Conservation (phyloP, 2,797 vertebrate species). For the Cossypha heuglini region DNA sequence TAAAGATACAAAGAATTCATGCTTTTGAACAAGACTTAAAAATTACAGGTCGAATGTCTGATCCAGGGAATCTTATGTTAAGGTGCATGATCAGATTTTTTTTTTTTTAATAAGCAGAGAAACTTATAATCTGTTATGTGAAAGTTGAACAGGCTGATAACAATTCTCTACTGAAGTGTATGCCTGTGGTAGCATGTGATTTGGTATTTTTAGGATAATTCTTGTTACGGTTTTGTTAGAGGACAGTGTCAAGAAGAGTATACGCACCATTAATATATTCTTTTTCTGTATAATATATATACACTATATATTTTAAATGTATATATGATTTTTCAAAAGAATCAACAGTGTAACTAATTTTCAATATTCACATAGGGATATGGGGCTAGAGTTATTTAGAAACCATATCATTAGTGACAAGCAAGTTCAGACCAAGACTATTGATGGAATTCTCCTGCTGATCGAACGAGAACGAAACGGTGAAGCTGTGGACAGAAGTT, state of each 20-base stretch:
- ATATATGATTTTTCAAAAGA: neutral
- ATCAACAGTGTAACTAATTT: neutral
- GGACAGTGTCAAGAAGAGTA: neutral
- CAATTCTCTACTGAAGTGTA: neutral
- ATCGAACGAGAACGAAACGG: slow-evolving; percentile 76
- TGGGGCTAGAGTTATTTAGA: slow-evolving; percentile 82
- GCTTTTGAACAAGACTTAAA: neutral
- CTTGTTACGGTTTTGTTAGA: neutral
- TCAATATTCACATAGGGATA: slow-evolving; percentile 73
- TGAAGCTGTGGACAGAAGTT: slow-evolving; percentile 80
- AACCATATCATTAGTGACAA: slow-evolving; percentile 79
- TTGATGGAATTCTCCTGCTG: slow-evolving; percentile 80
- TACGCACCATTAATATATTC: neutral
- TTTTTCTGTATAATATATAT: neutral
- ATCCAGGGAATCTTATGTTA: neutral
- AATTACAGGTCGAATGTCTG: neutral
- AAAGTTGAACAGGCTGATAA: neutral
- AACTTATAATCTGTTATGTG: neutral
- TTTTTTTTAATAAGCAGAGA: neutral
- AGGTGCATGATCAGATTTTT: neutral
- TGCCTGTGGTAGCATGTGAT: neutral
- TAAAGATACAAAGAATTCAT: neutral
- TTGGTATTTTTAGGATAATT: neutral
- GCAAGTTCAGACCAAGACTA: slow-evolving; percentile 78
- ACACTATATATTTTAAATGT: neutral